Base-by-base conservation (phyloP, 2,888 invertebrate species). In the Globia sparganii region DNA sequence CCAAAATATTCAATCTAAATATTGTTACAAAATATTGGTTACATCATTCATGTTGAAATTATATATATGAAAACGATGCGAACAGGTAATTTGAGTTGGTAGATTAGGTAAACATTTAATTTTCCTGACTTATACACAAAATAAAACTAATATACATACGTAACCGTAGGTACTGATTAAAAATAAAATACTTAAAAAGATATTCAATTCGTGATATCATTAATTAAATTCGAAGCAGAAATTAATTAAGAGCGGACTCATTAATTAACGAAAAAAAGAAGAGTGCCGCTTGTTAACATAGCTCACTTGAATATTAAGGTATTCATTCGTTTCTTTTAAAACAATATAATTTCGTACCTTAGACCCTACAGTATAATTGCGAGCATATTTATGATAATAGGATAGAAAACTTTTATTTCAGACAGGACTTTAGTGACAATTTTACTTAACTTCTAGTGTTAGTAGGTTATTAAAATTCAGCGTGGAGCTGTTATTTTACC, bases 241-340 rank as follows among this genome's bases (percentile, higher is more conserved):
- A 34, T 53, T 79, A 78, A 78, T 79, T 72, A 66, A 43, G 28
- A 66, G 28, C n/a, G 8, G 13, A 5, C 72, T 72, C 43, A 66
- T 53, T 79, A 72, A 66, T 59, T 58, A 58, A 6, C 1, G 11
- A 58, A 65, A 46, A 67, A 56, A 15, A 58, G 1, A 53, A 13
- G 11, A 58, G 5, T 13, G 4, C 21, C 13, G 4, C n/a, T 74
- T 59, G 11, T 74, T 11, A 58, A 34, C 34, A 43, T 1, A 34
- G 4, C 18, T 25, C 31, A 18, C 13, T 72, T 56, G 0, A 56
- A 31, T 9, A 13, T 40, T 8, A 28, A 8, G 6, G 6, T 4
- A 21, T 40, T 25, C 2, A 58, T 13, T 31, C 9, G 8, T 69
- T 37, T 56, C 25, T 25, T 4, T 25, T 1, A 4, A 11, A 61